Evolutionary conservation across 2,113 vertebrate genomes (phyloP), one percentile per base, ranked within the genome.

Genomic region (Probosciger aterrimus): DNA sequence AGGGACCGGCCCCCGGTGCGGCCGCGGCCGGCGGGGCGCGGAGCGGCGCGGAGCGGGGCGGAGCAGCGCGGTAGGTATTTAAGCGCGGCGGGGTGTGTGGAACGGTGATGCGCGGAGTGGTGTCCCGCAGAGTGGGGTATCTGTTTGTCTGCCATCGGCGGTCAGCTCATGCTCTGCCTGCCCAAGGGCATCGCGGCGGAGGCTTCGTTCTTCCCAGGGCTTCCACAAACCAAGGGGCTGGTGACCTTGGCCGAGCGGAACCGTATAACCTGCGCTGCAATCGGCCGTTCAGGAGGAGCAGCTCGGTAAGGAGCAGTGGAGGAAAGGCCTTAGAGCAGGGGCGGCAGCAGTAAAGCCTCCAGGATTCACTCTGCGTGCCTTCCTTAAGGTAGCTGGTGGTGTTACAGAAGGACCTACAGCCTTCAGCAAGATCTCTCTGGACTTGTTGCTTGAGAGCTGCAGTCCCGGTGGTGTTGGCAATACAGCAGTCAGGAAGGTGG

Each of bases 191-290:
- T 4, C 35, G 71, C 37, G 37, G 59, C 5, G 11, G 43, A 18
- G 55, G 16, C 22, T 30, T 31, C 6, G 5, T n/a, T 59, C 52
- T 20, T 53, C 70, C 55, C 39, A 6, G 23, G 43, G 88, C 57
- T 67, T 33, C 69, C 62, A 60, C 25, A 11, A 47, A 7, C 1
- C 2, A 6, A 1, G 47, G 67, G 23, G 11, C 59, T 37, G 69
- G 79, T 88, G 91, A 90, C 93, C 94, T 95, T 93, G 96, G 82
- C 11, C 13, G 64, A 52, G 76, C 3, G 63, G 57, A 82, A 74
- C 50, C 24, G 30, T 31, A 60, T 2, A 41, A 4, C 14, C 30
- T 43, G 53, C 44, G 53, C 88, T 18, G 80, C 19, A 49, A 1
- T 11, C 33, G 47, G 76, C 44, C 57, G 14, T 35, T 59, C 57